Base-by-base conservation (phyloP, 2,113 vertebrate genomes). In the Mus spicilegus region DNA sequence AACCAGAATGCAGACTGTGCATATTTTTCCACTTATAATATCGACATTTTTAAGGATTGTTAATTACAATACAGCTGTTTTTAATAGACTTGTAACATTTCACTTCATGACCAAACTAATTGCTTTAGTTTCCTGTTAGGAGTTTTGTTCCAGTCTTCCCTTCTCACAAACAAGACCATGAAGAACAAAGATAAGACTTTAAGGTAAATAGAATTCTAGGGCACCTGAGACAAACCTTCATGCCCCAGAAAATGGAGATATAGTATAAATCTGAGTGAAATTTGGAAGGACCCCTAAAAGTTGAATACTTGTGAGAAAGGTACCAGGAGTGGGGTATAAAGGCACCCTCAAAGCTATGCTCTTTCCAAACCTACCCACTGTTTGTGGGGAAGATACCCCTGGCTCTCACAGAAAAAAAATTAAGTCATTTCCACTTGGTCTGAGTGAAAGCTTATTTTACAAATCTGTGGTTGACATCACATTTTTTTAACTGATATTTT, bases 11-110 rank as follows among this genome's bases (percentile, higher is more conserved):
- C 24, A 78, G 12, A 10, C 65, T 63, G 42, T 30, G 9, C 16
- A 24, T 75, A 67, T 92, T 90, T 91, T 92, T 92, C 39, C 4
- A 51, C 82, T 94, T 56, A 42, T 46, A 39, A 84, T 51, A 26
- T 75, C 82, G 67, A 73, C 56, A 33, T 39, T 84, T 92, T 76
- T 73, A 65, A 33, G 39, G 76, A 69, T 54, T 89, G 46, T 51
- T 97, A 78, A 72, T 88, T 88, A 94, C 9, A 42, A 20, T 65
- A 33, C 33, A 92, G 17, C 7, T 49, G 26, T 75, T 67, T 81
- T 42, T 92, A 82, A 72, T 72, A 73, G 30, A 5, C 6, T 39
- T 42, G 51, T 22, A 69, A 8, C 69, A 54, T 94, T 96, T 91
- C 51, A 75, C 72, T 69, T 61, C 42, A 39, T 42, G 17, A 4